Evolutionary conservation across 2,113 vertebrate genomes (phyloP), one percentile per base, ranked within the genome.

Genomic region (Xerus inauris): DNA sequence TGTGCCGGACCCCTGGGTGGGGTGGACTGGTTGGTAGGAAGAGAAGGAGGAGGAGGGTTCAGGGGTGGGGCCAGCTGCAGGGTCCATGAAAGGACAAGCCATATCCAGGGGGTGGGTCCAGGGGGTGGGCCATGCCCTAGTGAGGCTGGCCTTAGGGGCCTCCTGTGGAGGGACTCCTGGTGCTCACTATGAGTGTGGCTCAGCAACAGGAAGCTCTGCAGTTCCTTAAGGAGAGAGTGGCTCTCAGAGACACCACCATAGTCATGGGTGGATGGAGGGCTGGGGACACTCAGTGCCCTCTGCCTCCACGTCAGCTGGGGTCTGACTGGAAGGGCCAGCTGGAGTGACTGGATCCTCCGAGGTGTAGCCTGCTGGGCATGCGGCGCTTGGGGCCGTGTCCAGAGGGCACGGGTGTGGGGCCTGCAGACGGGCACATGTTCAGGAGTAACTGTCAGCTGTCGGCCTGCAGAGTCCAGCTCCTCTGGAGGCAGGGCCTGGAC

Each of bases 71-170:
- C 65, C 28, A 14, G 30, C 19, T 20, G 45, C 65, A 38, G 67
- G 86, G 67, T 6, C 24, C 2, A 16, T 0, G 22, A 30, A 38
- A 54, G 38, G 51, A 51, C 62, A 28, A 6, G 22, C 0, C 0
- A 16, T 2, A 12, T 73, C 40, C 22, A 32, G 42, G 75, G 49
- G 28, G n/a, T n/a, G n/a, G n/a, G n/a, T n/a, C n/a, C 1, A 14
- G 35, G 26, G 2, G 42, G 76, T 12, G 32, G 35, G 30, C 72
- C 0, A 5, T 7, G 45, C 19, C 38, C 10, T 2, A 38, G 2
- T 8, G 42, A 40, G 6, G 8, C 79, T 6, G 42, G 40, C 30
- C 28, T 26, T 24, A 38, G 75, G 13, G 71, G 17, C 22, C 2
- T 4, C 42, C 51, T 3, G 0, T 1, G 8, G 30, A 38, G 45